Percentiles rank a stretch among this genome's conserved stretches.
Evolutionary conservation across 2,888 invertebrate genomes (phyloP).

Genomic region (Perithous albicinctus): DNA sequence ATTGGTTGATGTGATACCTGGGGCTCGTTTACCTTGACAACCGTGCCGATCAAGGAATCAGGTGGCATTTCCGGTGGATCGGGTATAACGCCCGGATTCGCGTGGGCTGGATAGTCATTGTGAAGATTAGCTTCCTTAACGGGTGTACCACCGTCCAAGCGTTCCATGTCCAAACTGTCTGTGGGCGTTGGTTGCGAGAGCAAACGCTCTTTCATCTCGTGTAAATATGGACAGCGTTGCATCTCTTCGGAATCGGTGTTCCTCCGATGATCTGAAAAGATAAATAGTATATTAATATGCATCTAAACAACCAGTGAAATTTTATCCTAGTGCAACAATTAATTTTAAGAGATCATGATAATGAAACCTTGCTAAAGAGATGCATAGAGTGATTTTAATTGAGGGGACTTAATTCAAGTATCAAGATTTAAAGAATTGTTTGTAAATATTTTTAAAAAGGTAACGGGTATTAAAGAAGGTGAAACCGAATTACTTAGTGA

Average conservation of each 20-base stretch:
- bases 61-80: slow-evolving; percentile 85
- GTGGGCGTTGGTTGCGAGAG: slow-evolving; percentile 89
- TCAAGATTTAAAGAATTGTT: too few species aligned
- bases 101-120: slow-evolving; percentile 84
- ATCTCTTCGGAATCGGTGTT: slow-evolving; percentile 86
- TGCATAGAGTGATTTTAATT: too few species aligned
- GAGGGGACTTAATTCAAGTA: too few species aligned
- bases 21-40: slow-evolving; percentile 91
- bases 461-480: too few species aligned
- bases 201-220: slow-evolving; percentile 97
- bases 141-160: slow-evolving; percentile 86
- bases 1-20: slow-evolving; percentile 70
- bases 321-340: too few species aligned
- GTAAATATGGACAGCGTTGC: slow-evolving; percentile 96
- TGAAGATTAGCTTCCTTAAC: slow-evolving; percentile 84
- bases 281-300: not conserved
- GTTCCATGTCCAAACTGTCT: slow-evolving; percentile 88
- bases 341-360: too few species aligned
- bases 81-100: slow-evolving; percentile 84
- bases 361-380: too few species aligned
- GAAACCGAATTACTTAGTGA: too few species aligned
- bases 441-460: too few species aligned
- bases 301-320: too few species aligned
- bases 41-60: slow-evolving; percentile 93
- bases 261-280: slow-evolving; percentile 78